Base-by-base conservation (phyloP, 1,140 invertebrate species). In the Achatina immaculata region DNA sequence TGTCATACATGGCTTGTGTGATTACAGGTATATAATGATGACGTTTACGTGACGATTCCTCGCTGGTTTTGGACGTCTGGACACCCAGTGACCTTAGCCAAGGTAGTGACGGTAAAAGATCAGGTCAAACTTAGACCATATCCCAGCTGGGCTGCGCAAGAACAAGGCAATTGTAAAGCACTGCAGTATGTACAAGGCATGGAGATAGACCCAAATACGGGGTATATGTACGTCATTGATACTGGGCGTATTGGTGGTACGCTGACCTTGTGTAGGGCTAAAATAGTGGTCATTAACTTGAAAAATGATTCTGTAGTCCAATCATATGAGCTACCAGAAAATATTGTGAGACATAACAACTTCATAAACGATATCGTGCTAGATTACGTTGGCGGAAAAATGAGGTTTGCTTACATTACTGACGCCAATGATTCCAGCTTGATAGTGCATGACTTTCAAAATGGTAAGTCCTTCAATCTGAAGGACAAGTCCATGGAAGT, bases 301-400 rank as follows among this genome's bases (percentile, higher is more conserved):
- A 55, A 79, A 21, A 78, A 48, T 24, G 77, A 80, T n/a, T 24
- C 45, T 14, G 40, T 81, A 19, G 45, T 85, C 2, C n/a, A 51
- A 1, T 51, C n/a, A 1, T 84, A 84, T 65, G 72, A 36, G 11
- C 85, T 87, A 48, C 84, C 84, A 0, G 45, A 74, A 7, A 69
- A 66, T 21, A 81, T 87, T 24, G 86, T 83, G 19, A 83, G 83
- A 3, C 68, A 48, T n/a, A 69, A 75, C 0, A 84, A 83, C 45
- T 87, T 87, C 55, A 42, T 87, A 65, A 87, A 87, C 62, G 86
- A 87, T 71, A 83, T 87, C 66, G 84, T 86, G 21, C 34, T 87
- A 7, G 84, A 87, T 62, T 85, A 85, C 65, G 73, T 82, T 0
- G 42, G 83, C 65, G 85, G 85, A 14, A 38, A 72, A n/a, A 81